These are phyloP conservation scores for Drepana arcuata DNA, from an alignment of 1,140 invertebrate species.

Conservation along the genomic window DNA sequence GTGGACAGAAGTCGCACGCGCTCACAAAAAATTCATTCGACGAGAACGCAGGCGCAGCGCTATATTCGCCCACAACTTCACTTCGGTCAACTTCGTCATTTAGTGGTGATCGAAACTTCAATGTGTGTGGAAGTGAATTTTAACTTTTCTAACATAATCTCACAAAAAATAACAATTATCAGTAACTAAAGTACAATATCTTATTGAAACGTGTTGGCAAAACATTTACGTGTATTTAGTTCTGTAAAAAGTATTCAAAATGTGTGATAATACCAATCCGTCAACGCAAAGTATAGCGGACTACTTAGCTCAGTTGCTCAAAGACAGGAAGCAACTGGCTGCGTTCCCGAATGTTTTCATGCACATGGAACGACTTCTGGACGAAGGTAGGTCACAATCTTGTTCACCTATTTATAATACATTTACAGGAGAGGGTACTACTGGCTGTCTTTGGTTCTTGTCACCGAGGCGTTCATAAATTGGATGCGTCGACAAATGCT, in stretches of 20 bases:
- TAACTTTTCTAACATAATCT: slow-evolving; percentile 71
- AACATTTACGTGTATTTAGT: slow-evolving; percentile 62
- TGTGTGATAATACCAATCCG: slow-evolving; percentile 81
- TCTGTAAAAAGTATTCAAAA: slow-evolving; percentile 72
- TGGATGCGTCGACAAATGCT: slow-evolving; percentile 60
- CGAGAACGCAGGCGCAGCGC: slow-evolving; percentile 62
- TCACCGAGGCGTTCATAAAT: slow-evolving; percentile 54
- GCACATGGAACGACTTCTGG: slow-evolving; percentile 98
- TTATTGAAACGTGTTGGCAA: slow-evolving; percentile 50
- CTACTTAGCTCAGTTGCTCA: slow-evolving; percentile 99
- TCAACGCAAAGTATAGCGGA: slow-evolving; percentile 97
- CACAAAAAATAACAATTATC: slow-evolving; percentile 63
- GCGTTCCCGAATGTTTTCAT: slow-evolving; percentile 99
- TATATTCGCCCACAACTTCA: slow-evolving; percentile 71
- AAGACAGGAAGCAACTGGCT: slow-evolving; percentile 99
- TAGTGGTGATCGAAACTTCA: slow-evolving; percentile 69
- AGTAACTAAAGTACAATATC: slow-evolving; percentile 65
- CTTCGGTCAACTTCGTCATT: slow-evolving; percentile 66
- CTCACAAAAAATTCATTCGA: slow-evolving; percentile 64
- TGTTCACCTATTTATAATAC: slow-evolving; percentile 25
- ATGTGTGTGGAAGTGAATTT: slow-evolving; percentile 70
- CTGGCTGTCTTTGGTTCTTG: slow-evolving; percentile 27
- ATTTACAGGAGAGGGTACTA: slow-evolving; percentile 15
- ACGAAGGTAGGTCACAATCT: slow-evolving; percentile 91
- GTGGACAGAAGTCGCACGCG: slow-evolving; percentile 61